Conservation (phyloP, 2,888 invertebrate genomes). For the Drosophila borealis region DNA sequence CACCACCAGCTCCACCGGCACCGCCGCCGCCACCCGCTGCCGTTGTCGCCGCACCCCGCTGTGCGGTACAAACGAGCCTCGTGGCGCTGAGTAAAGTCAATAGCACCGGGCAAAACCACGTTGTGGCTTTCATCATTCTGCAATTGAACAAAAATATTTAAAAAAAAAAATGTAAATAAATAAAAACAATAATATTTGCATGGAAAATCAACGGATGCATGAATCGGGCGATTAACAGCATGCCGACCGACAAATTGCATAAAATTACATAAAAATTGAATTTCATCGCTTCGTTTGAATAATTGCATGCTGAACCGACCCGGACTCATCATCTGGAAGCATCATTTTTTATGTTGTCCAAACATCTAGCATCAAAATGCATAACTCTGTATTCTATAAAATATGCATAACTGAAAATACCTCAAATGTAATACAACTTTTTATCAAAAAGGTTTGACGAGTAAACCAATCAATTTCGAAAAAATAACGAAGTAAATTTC, state of each 20-base stretch:
- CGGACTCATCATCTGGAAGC: not conserved
- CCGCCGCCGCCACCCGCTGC: slow-evolving; percentile 2
- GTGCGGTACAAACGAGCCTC: slow-evolving; percentile 83
- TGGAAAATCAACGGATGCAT: slow-evolving; percentile 38
- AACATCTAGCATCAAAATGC: not conserved
- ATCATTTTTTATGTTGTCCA: not conserved
- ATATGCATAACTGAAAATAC: not conserved
- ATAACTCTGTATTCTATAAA: not conserved
- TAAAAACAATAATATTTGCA: slow-evolving; percentile 32
- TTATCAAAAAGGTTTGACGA: not conserved
- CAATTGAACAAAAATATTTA: slow-evolving; percentile 21
- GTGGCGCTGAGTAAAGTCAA: slow-evolving; percentile 84
- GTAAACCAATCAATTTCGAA: too few species aligned
- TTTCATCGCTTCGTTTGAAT: slow-evolving; percentile 31
- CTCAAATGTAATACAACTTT: not conserved
- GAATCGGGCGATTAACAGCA: slow-evolving; percentile 25
- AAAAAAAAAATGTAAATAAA: not conserved
- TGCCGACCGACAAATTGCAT: slow-evolving; percentile 14
- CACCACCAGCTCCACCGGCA: not conserved
- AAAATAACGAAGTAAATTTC: too few species aligned
- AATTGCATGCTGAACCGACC: slow-evolving; percentile 41
- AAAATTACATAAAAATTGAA: slow-evolving; percentile 33
- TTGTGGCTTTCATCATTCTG: slow-evolving; percentile 84
- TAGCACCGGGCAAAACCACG: slow-evolving; percentile 85
- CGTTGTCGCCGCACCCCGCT: slow-evolving; percentile 66